Base-by-base conservation (phyloP, 2,113 vertebrate genomes). In the Rhynchopsitta pachyrhyncha region DNA sequence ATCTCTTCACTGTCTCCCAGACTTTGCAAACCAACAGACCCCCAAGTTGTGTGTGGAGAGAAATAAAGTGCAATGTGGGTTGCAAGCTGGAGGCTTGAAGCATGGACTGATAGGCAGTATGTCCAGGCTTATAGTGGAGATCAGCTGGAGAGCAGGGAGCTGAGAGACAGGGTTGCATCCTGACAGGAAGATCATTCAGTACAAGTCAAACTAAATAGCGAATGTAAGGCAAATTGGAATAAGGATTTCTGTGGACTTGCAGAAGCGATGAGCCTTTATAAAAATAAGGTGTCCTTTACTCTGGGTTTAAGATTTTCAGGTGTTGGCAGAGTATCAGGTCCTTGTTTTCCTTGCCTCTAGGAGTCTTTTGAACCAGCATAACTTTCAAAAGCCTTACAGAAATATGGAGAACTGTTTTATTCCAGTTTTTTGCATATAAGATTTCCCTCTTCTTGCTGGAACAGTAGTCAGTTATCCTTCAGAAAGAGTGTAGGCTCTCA, bases 61-160 rank as follows among this genome's bases (percentile, higher is more conserved):
- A 46, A 71, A 67, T 35, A n/a, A 64, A 55, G 15, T 35, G 28
- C 0, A 1, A 67, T 2, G 2, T 17, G 23, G 41, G 62, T 50
- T n/a, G 33, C 20, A 59, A 59, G 6, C 63, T 83, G 44, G 29
- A 62, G 53, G 23, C 8, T 3, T 19, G 18, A 66, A 77, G 37
- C 44, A 62, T 0, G 4, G 44, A 28, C 6, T 73, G 27, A 24
- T 1, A 47, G 44, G 22, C 22, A 62, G 1, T 9, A 17, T 28
- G 44, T 19, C 35, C 76, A 67, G 37, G 18, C 14, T 90, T 59
- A 52, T 1, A 41, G 20, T 44, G n/a, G 27, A 86, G 83, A n/a
- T 41, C 53, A 77, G 49, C 7, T 57, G 64, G n/a, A 86, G 28
- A 90, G 19, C 33, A 41, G 39, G 33, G 59, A 81, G 14, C 5